These are phyloP conservation scores for Hyles lineata DNA, from an alignment of 2,888 invertebrate species.

Conservation along the genomic window DNA sequence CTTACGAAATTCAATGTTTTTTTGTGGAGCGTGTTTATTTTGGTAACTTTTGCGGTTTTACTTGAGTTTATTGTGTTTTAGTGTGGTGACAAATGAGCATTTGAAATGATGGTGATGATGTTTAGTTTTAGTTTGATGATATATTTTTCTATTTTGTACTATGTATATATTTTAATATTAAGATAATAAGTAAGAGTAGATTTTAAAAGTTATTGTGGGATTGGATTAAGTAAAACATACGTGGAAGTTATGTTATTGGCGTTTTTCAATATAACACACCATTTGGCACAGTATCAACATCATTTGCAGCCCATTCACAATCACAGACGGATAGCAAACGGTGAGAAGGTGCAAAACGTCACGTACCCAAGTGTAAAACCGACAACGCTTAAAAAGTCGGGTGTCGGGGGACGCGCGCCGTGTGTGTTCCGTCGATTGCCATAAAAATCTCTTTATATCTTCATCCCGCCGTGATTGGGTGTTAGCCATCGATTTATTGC, in stretches of 20 bases:
- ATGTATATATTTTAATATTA: background rate
- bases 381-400: background rate
- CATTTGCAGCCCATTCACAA: too few relatives aligned
- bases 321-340: too few relatives aligned
- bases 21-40: constrained; percentile 3
- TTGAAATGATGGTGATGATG: too few relatives aligned
- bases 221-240: too few relatives aligned
- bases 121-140: background rate
- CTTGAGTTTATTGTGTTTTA: background rate
- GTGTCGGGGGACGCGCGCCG: background rate
- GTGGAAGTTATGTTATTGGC: too few relatives aligned
- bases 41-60: constrained; percentile 2
- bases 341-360: background rate
- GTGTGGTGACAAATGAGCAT: background rate
- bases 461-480: constrained; percentile 46
- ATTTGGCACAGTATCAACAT: too few relatives aligned
- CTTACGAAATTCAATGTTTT: constrained; percentile 24
- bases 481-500: constrained; percentile 44
- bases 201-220: too few relatives aligned
- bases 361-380: background rate
- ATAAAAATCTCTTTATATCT: constrained; percentile 56
- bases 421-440: constrained; percentile 37
- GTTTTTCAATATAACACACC: too few relatives aligned
- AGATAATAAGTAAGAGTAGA: background rate
- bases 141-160: background rate